phyloP scores from a whole-genome alignment of 2,797 vertebrate genomes.

The Rhynchonycteris naso region DNA sequence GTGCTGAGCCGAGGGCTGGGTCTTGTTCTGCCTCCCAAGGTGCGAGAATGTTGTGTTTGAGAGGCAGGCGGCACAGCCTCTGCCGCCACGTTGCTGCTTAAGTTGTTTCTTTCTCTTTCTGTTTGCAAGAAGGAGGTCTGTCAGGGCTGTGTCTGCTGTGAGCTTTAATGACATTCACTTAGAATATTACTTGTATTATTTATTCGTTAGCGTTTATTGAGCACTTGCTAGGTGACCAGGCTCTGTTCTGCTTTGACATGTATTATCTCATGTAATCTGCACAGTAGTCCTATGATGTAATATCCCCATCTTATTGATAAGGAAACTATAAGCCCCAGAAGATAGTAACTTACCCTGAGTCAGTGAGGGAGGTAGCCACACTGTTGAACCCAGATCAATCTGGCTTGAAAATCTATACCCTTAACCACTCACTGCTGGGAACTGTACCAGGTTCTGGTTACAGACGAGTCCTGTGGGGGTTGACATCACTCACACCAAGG shows the following conservation, averaged over 20 bases:
- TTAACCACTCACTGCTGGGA: background rate
- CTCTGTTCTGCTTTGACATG: background rate
- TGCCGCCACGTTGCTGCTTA: background rate
- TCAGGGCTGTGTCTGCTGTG: background rate
- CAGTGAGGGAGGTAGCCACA: background rate
- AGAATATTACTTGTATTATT: background rate
- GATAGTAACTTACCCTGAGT: background rate
- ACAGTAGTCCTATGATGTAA: background rate
- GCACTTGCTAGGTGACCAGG: background rate
- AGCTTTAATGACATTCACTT: background rate
- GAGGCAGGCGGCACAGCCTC: background rate
- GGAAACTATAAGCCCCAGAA: background rate
- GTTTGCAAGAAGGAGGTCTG: background rate
- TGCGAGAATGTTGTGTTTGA: background rate
- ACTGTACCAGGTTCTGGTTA: background rate
- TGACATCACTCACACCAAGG: background rate
- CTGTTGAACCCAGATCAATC: background rate
- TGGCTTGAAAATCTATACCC: background rate
- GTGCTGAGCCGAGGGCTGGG: background rate
- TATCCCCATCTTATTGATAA: background rate
- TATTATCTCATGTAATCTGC: background rate
- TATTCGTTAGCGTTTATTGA: background rate
- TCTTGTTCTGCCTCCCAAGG: background rate
- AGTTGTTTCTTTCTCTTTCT: background rate
- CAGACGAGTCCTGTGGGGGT: background rate